Conservation (phyloP, 2,888 invertebrate genomes). For the Lampropteryx suffumata region DNA sequence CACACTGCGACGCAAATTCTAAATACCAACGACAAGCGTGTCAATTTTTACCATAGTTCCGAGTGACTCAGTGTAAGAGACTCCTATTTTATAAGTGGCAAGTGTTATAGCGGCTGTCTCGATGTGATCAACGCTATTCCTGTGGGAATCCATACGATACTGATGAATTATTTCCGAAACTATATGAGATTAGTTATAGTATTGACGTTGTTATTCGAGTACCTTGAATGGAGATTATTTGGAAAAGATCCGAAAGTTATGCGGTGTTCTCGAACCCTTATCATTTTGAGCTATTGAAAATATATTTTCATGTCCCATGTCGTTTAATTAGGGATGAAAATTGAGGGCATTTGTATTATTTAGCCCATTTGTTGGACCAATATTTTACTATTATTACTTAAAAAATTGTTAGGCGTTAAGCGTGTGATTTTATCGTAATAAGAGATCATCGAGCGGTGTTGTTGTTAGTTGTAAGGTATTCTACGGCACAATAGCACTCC, state of each 20-base stretch:
- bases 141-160: conserved; percentile 59
- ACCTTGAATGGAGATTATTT: conserved; percentile 78
- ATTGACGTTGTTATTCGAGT: conserved; percentile 82
- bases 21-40: conserved; percentile 52
- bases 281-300: conserved; percentile 82
- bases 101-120: conserved; percentile 73
- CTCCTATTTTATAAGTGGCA: conserved; percentile 62
- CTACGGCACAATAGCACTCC: conserved; percentile 83
- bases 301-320: conserved; percentile 82
- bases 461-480: conserved; percentile 81
- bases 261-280: conserved; percentile 78
- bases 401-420: conserved; percentile 83
- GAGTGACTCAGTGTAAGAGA: conserved; percentile 56
- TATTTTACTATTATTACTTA: conserved; percentile 83
- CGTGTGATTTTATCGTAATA: conserved; percentile 82
- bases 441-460: conserved; percentile 81
- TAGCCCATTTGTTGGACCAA: conserved; percentile 84
- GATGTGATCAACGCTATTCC: conserved; percentile 67
- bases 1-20: conserved; percentile 55
- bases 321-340: conserved; percentile 83
- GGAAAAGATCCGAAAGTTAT: conserved; percentile 65
- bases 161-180: conserved; percentile 77
- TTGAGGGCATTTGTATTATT: conserved; percentile 83
- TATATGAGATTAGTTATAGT: conserved; percentile 82
- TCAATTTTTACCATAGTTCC: conserved; percentile 65